A percentile compares a stretch with the other conserved stretches of the same genome.
phyloP scores from a whole-genome alignment of 2,888 invertebrate genomes.

The Lithosia quadra region DNA sequence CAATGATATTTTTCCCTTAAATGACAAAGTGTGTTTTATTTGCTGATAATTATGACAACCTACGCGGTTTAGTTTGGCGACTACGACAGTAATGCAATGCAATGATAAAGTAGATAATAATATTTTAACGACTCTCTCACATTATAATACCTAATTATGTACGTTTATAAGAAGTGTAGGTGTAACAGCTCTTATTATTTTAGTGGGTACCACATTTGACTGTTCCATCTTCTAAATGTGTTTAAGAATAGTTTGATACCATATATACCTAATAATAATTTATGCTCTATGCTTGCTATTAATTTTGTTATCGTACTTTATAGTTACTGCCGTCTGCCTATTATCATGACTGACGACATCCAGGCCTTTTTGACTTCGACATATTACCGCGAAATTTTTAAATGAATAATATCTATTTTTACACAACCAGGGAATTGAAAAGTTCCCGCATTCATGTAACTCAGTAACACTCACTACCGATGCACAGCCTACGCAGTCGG shows the following conservation, averaged over 20 bases:
- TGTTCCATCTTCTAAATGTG: too few species aligned
- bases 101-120: neutral
- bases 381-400: neutral
- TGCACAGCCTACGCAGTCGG: neutral
- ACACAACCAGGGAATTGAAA: too few species aligned
- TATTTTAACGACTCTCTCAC: neutral
- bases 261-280: too few species aligned
- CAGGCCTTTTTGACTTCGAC: neutral
- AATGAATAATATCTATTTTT: too few species aligned
- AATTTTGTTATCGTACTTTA: too few species aligned
- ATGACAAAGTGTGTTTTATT: conserved; percentile 42
- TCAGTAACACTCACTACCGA: too few species aligned
- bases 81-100: neutral
- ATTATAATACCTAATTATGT: neutral
- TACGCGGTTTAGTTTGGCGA: neutral
- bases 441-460: too few species aligned
- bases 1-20: conserved; percentile 67
- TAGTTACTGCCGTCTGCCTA: too few species aligned
- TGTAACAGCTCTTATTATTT: too few species aligned
- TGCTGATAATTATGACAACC: conserved; percentile 12
- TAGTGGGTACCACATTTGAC: too few species aligned
- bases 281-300: too few species aligned
- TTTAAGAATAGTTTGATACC: neutral
- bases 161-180: neutral
- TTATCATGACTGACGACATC: neutral